These are phyloP conservation scores for Odobenus rosmarus DNA, from an alignment of 2,113 vertebrate species.

Conservation along the genomic window DNA sequence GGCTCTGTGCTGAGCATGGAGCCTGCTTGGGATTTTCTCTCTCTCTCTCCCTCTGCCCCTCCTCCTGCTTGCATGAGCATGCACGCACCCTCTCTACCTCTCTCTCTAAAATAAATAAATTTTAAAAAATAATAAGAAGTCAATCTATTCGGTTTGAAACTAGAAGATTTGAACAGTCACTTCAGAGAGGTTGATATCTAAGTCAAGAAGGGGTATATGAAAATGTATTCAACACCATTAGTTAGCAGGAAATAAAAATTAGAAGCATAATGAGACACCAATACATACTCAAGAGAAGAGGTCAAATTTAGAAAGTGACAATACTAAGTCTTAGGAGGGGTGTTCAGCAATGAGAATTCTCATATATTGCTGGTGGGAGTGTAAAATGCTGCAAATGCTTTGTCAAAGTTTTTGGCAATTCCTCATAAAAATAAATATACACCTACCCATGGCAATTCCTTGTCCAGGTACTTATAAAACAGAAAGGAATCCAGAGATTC, in stretches of 20 bases:
- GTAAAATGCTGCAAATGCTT: not conserved
- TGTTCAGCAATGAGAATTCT: not conserved
- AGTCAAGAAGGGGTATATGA: not conserved
- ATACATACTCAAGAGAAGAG: not conserved
- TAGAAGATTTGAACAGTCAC: not conserved
- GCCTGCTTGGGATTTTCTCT: too few species aligned
- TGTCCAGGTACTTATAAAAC: not conserved
- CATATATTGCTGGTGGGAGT: not conserved
- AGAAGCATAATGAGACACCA: not conserved
- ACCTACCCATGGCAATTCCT: not conserved
- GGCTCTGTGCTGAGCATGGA: too few species aligned
- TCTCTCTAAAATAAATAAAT: too few species aligned
- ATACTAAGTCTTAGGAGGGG: not conserved
- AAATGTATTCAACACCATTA: not conserved
- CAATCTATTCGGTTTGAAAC: not conserved
- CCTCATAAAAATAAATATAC: not conserved
- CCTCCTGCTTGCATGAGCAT: too few species aligned
- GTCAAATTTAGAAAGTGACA: not conserved
- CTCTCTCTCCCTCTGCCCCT: too few species aligned
- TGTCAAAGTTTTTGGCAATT: not conserved
- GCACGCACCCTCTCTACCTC: too few species aligned
- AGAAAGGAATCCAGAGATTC: not conserved
- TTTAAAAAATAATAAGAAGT: too few species aligned
- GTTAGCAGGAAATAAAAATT: not conserved
- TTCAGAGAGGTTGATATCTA: not conserved